phyloP scores from a whole-genome alignment of 1,140 invertebrate genomes.

The Tigriopus japonicus region DNA sequence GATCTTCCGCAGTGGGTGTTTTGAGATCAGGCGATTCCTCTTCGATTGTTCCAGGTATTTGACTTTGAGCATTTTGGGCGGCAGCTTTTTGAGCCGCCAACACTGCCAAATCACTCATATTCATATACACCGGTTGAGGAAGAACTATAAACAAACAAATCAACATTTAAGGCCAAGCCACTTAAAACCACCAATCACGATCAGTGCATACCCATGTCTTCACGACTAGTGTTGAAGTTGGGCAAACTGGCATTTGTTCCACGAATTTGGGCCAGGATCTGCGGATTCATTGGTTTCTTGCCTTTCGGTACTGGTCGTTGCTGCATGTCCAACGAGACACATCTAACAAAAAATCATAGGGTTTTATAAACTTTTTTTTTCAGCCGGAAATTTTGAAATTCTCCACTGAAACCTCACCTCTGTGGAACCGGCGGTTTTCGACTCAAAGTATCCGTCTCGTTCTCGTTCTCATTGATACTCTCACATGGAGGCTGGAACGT shows the following conservation, averaged over 20 bases:
- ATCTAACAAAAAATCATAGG: too few relatives aligned
- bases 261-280: too few relatives aligned
- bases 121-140: conserved; percentile 67
- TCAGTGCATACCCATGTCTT: conserved; percentile 1
- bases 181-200: neutral
- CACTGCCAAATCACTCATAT: conserved; percentile 56
- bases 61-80: neutral
- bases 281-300: too few relatives aligned
- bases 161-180: neutral
- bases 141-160: conserved; percentile 24
- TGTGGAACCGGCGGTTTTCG: neutral
- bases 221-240: neutral
- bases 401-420: too few relatives aligned
- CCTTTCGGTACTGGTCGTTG: too few relatives aligned
- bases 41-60: neutral
- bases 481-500: conserved; percentile 56
- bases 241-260: conserved; percentile 3
- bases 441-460: neutral
- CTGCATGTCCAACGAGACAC: too few relatives aligned
- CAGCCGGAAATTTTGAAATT: too few relatives aligned
- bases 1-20: conserved; percentile 13
- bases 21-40: conserved; percentile 11
- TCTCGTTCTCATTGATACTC: conserved; percentile 17
- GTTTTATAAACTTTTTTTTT: too few relatives aligned
- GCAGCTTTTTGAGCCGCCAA: neutral